These are phyloP conservation scores for Noctilio leporinus DNA, from an alignment of 2,113 vertebrate species.

Conservation along the genomic window DNA sequence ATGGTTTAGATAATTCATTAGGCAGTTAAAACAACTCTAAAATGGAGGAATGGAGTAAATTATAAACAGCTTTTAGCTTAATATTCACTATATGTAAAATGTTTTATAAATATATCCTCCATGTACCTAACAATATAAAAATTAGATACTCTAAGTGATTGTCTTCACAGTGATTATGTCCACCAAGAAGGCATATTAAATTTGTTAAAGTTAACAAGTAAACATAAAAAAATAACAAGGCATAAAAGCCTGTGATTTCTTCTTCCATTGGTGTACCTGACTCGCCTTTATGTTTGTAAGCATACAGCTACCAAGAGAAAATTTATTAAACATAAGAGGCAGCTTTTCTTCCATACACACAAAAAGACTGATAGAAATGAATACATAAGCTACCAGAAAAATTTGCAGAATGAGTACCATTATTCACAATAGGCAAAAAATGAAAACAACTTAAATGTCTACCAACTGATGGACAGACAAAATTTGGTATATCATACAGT, in stretches of 20 bases:
- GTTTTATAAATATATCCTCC: neutral
- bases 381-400: neutral
- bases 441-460: neutral
- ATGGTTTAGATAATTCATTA: neutral
- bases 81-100: neutral
- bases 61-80: neutral
- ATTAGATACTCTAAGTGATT: neutral
- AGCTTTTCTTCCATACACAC: neutral
- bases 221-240: neutral
- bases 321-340: neutral
- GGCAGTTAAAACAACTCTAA: neutral
- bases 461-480: neutral
- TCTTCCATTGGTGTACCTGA: neutral
- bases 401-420: neutral
- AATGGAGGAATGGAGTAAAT: neutral
- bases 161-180: neutral
- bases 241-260: neutral
- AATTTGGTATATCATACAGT: neutral
- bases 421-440: neutral
- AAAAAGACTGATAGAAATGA: neutral
- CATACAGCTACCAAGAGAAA: neutral
- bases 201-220: neutral
- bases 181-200: neutral
- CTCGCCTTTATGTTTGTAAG: neutral
- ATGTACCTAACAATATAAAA: slow-evolving; percentile 1